Conservation (phyloP, 1,140 invertebrate genomes). For the Plectus sambesii region DNA sequence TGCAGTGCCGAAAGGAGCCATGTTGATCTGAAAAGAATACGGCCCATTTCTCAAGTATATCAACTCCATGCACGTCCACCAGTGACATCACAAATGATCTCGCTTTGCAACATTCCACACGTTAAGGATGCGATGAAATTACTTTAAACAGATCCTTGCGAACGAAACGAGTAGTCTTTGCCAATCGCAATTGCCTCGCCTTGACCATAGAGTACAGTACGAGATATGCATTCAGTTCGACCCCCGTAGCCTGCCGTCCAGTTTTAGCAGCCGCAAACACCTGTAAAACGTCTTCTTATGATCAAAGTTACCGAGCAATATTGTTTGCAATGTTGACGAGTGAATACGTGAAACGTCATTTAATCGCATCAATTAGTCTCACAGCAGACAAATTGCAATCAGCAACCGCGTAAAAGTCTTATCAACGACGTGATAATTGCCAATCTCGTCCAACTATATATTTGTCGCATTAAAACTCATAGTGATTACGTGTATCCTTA, state of each 20-base stretch:
- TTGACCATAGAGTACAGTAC: conserved; percentile 36
- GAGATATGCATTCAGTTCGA: conserved; percentile 36
- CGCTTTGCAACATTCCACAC: not conserved
- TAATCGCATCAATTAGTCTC: conserved; percentile 1
- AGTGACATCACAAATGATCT: conserved; percentile 1
- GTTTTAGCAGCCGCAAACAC: conserved; percentile 35
- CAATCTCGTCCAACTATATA: too few species aligned
- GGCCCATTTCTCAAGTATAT: not conserved
- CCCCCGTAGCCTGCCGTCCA: conserved; percentile 25
- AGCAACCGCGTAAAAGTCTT: not conserved
- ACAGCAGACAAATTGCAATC: not conserved
- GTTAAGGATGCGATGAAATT: conserved; percentile 5
- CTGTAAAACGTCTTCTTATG: too few species aligned
- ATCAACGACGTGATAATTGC: too few species aligned
- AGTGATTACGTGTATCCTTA: too few species aligned
- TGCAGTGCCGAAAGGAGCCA: conserved; percentile 27
- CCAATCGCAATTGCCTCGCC: conserved; percentile 14
- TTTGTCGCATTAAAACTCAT: too few species aligned
- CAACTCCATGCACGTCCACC: conserved; percentile 1
- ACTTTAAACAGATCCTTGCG: conserved; percentile 13
- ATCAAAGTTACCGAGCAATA: conserved; percentile 2
- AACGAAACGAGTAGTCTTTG: conserved; percentile 11
- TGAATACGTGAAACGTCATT: not conserved
- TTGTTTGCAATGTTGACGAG: conserved; percentile 5
- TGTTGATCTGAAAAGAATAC: conserved; percentile 1